Evolutionary conservation across 2,113 vertebrate species (phyloP).

Genomic region (Macquaria ambigua): DNA sequence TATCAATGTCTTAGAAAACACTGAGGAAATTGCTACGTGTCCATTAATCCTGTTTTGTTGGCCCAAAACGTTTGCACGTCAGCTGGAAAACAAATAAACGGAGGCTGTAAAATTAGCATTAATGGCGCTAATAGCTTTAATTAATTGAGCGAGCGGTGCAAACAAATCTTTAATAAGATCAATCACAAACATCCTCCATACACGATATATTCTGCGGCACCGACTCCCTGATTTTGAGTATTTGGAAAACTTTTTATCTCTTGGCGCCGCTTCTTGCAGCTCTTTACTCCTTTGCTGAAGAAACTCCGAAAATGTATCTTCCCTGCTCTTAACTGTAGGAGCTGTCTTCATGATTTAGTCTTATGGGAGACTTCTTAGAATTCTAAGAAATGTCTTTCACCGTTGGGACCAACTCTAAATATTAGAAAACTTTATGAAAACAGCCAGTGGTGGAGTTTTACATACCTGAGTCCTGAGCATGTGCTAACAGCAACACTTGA

Average conservation of each 20-base stretch:
- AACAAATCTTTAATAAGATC: not conserved
- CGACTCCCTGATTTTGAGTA: not conserved
- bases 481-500: constrained; percentile 92
- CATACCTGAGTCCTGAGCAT: constrained; percentile 93
- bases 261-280: not conserved
- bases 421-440: not conserved
- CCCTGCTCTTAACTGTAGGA: not conserved
- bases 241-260: not conserved
- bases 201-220: constrained; percentile 2
- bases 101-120: constrained; percentile 6
- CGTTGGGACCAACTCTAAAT: constrained; percentile 15
- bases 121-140: not conserved
- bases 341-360: constrained; percentile 13
- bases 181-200: not conserved
- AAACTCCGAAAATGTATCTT: constrained; percentile 7
- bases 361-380: constrained; percentile 9
- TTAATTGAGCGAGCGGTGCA: not conserved
- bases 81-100: constrained; percentile 24
- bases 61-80: not conserved
- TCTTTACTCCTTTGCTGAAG: not conserved
- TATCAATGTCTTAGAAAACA: not conserved
- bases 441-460: not conserved
- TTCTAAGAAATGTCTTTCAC: not conserved
- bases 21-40: not conserved
- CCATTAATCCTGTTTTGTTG: constrained; percentile 10